phyloP scores from a whole-genome alignment of 2,888 invertebrate species.

The Cephalotes varians region DNA sequence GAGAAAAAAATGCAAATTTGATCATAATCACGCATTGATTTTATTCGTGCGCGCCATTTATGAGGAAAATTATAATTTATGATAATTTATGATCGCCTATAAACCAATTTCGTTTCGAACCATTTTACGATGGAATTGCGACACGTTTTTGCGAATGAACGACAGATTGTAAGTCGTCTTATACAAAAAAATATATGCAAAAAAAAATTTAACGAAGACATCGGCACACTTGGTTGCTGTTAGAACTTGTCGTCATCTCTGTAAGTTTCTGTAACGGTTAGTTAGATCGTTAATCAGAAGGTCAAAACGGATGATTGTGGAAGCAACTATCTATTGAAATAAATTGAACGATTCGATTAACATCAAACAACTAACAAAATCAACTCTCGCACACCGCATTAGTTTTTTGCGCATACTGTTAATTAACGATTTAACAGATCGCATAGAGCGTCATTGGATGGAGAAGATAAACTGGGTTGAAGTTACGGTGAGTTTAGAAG shows the following conservation, averaged over 20 bases:
- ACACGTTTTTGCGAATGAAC: constrained; percentile 26
- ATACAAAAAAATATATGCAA: not conserved
- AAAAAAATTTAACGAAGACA: constrained; percentile 21
- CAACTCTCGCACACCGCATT: constrained; percentile 48
- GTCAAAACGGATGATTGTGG: constrained; percentile 48
- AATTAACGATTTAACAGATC: constrained; percentile 35
- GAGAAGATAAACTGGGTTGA: constrained; percentile 45
- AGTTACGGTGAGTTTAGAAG: constrained; percentile 58
- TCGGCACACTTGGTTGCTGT: constrained; percentile 64
- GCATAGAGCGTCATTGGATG: not conserved
- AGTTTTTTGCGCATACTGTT: constrained; percentile 39
- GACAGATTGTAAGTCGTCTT: constrained; percentile 52
- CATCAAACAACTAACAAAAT: constrained; percentile 57
- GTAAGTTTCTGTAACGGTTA: constrained; percentile 64
- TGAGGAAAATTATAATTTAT: not conserved
- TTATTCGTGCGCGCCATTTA: not conserved
- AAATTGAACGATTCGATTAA: constrained; percentile 9
- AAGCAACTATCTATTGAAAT: constrained; percentile 24
- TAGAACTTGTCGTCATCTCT: constrained; percentile 57
- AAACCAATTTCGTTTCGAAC: not conserved
- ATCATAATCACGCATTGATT: not conserved
- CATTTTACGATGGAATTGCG: constrained; percentile 54
- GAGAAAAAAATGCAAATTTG: constrained; percentile 7
- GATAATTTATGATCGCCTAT: not conserved
- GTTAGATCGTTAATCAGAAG: constrained; percentile 64